These are phyloP conservation scores for Macrochelys suwanniensis DNA, from an alignment of 2,797 vertebrate species.

Conservation along the genomic window DNA sequence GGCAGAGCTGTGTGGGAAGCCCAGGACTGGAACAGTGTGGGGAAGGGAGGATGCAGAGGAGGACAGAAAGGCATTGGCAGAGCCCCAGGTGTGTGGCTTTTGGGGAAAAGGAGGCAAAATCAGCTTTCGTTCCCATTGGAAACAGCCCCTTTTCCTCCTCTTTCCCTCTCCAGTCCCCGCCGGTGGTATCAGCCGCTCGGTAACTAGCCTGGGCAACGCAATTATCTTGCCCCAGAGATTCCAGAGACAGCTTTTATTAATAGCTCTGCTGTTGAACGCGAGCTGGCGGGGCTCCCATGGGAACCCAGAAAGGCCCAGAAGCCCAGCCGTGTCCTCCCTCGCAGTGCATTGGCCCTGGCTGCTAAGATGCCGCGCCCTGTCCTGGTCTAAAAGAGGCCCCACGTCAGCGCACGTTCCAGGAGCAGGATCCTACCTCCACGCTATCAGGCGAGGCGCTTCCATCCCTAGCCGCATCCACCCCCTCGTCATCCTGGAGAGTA, in stretches of 20 bases:
- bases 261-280: neutral
- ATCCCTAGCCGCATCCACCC: conserved; percentile 83
- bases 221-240: neutral
- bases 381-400: neutral
- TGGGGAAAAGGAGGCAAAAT: neutral
- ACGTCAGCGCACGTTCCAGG: neutral
- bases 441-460: conserved; percentile 88
- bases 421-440: conserved; percentile 87
- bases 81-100: neutral
- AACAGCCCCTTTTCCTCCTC: neutral
- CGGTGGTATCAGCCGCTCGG: neutral
- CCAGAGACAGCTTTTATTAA: neutral
- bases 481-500: conserved; percentile 93
- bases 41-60: neutral
- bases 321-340: too few relatives aligned
- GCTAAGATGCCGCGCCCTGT: neutral
- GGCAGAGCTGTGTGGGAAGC: neutral
- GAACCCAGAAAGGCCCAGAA: neutral
- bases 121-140: neutral
- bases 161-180: too few relatives aligned
- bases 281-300: neutral
- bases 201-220: neutral
- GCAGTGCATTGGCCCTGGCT: neutral
- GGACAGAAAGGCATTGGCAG: neutral
- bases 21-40: neutral